Evolutionary conservation across 2,797 vertebrate species (phyloP), one percentile per base, ranked within the genome.

Genomic region (Sebastes diaconus): DNA sequence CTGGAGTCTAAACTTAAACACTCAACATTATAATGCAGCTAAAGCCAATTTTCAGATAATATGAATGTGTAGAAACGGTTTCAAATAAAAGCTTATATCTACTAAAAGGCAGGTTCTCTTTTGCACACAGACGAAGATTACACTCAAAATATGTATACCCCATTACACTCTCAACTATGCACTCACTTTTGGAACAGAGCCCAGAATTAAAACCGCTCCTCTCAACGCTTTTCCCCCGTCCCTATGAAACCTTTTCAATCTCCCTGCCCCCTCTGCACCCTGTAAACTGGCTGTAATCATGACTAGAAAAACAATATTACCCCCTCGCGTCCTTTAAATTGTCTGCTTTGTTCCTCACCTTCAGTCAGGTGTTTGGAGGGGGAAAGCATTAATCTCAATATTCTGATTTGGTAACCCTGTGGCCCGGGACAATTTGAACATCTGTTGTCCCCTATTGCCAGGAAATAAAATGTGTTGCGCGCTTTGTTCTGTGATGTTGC

Each of bases 131-230:
- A 57, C 32, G 5, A 61, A 79, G 80, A 79, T 75, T 82, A 72
- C 69, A 65, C 67, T 75, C 52, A 77, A 81, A 89, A 76, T 52
- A 60, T 67, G 25, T 77, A 75, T 79, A 74, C 65, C 81, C 85
- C 85, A 89, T 90, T 93, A 85, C 61, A 79, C 85, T 88, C 88
- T 92, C 80, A 79, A 83, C 87, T 78, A 54, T 77, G 79, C 88
- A 13, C 86, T 80, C 73, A 54, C 60, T 87, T 79, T 92, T 95
- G 92, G 94, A 94, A 54, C 65, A 69, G 70, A 88, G 90, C 93
- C 93, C 92, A 90, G 91, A 92, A 80, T 83, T 82, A 78, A 87
- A 93, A 79, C 86, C 80, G 92, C 59, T 81, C 63, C 54, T 73
- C 75, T 90, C 88, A 84, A 42, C 57, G 73, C 73, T 83, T 81